Conservation (phyloP, 2,888 invertebrate species). For the Lamellibrachia satsuma region DNA sequence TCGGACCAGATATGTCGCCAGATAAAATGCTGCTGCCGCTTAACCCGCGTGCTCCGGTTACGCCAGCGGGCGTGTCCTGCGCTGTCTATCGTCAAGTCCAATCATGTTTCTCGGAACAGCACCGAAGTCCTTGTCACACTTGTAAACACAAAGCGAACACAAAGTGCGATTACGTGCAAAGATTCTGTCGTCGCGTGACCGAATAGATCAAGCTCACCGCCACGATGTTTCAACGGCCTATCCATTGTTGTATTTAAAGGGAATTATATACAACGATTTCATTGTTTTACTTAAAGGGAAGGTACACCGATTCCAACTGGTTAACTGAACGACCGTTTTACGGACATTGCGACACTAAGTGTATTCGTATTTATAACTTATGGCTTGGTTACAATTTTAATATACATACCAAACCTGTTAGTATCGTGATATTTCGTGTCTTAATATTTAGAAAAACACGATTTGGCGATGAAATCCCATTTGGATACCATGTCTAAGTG, state of each 20-base stretch:
- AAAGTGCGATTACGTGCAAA: background rate
- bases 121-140: background rate
- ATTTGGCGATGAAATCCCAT: no score
- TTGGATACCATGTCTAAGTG: background rate
- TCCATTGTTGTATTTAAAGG: background rate
- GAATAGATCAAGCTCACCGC: background rate
- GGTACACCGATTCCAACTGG: no score
- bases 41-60: background rate
- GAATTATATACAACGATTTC: background rate
- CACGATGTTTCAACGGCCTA: background rate
- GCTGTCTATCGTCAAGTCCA: background rate
- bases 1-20: background rate
- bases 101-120: background rate
- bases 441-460: no score
- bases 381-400: no score
- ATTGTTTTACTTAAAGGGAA: no score
- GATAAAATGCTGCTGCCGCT: background rate
- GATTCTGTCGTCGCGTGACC: background rate
- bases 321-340: no score
- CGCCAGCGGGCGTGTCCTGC: background rate
- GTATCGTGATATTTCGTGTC: no score
- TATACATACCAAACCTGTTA: no score
- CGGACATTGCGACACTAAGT: no score
- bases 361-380: no score
- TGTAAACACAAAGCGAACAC: conserved; percentile 1